Conservation (phyloP, 1,140 invertebrate species). For the Meloidogyne floridensis region DNA sequence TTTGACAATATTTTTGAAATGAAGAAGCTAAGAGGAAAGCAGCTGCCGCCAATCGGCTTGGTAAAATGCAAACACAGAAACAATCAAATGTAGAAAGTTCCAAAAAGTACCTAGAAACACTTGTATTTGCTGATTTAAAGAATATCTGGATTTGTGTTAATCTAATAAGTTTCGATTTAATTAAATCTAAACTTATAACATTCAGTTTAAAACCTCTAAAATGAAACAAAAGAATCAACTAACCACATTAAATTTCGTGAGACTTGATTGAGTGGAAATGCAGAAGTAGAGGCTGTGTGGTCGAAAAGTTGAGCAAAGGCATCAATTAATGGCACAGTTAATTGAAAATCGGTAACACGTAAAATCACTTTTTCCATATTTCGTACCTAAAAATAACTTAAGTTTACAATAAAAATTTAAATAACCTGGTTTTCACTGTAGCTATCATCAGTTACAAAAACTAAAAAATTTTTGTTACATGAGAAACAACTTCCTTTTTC, state of each 20-base stretch:
- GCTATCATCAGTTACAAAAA: conserved; percentile 14
- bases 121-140: not conserved
- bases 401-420: conserved; percentile 1
- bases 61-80: conserved; percentile 19
- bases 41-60: conserved; percentile 40
- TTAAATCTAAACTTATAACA: too few species aligned
- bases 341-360: conserved; percentile 26
- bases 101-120: conserved; percentile 34
- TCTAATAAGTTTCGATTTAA: too few species aligned
- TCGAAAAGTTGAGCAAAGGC: conserved; percentile 36
- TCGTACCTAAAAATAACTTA: conserved; percentile 14
- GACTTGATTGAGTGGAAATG: not conserved
- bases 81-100: conserved; percentile 41
- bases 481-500: too few species aligned
- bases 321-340: conserved; percentile 28
- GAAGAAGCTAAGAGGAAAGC: conserved; percentile 34
- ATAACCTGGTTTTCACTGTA: conserved; percentile 33
- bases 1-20: not conserved
- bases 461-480: not conserved
- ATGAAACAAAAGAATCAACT: not conserved
- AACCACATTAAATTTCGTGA: conserved; percentile 36
- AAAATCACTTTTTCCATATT: conserved; percentile 38
- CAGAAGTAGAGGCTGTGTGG: not conserved
- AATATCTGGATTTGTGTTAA: not conserved
- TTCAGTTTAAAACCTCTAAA: conserved; percentile 1